These are phyloP conservation scores for Chamaedrilus cognettii DNA, from an alignment of 2,888 invertebrate genomes.

Conservation along the genomic window DNA sequence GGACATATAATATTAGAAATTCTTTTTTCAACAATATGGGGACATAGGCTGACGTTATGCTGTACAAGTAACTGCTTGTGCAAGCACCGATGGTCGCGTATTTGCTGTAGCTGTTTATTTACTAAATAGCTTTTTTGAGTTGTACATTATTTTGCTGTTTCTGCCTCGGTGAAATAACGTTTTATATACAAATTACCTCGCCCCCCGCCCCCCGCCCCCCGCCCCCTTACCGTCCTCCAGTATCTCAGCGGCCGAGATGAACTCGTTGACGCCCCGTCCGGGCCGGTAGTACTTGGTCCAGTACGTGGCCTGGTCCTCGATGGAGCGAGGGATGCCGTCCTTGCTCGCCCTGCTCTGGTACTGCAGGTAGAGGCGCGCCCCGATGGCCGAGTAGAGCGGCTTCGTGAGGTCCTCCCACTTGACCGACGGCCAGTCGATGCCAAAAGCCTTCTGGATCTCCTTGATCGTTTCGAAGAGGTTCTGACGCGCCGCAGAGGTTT, in stretches of 20 bases:
- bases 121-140: too few species aligned
- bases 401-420: conserved; percentile 43
- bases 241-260: conserved; percentile 14
- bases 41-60: too few species aligned
- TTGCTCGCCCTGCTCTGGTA: conserved; percentile 6
- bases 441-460: conserved; percentile 31
- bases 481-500: conserved; percentile 1
- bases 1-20: too few species aligned
- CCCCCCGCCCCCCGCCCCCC: too few species aligned
- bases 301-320: conserved; percentile 31
- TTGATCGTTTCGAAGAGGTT: conserved; percentile 10
- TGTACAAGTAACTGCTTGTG: too few species aligned
- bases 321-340: conserved; percentile 23
- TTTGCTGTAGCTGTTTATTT: too few species aligned
- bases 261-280: conserved; percentile 15
- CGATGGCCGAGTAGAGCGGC: conserved; percentile 47
- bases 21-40: too few species aligned
- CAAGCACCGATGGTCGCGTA: too few species aligned
- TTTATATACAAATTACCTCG: too few species aligned
- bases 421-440: conserved; percentile 43
- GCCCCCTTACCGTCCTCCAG: conserved; percentile 26
- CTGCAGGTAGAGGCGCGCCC: conserved; percentile 37
- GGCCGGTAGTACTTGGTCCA: conserved; percentile 29
- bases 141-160: too few species aligned
- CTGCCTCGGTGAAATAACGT: too few species aligned